A percentile compares a stretch with the other conserved stretches of the same genome.
phyloP scores from a whole-genome alignment of 2,797 vertebrate genomes.

The Aratinga solstitialis region DNA sequence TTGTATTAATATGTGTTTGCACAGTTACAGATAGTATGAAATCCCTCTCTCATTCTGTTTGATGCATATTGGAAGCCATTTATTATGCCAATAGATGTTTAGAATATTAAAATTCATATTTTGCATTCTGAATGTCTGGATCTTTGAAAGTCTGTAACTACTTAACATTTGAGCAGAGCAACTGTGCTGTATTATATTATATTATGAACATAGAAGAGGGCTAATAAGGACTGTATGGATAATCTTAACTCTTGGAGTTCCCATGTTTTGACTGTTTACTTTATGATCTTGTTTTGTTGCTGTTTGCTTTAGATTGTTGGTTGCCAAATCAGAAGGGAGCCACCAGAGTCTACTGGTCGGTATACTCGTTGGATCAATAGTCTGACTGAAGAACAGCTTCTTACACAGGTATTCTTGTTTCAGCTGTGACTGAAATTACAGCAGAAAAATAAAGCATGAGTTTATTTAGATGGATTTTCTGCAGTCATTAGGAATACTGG shows the following conservation, averaged over 20 bases:
- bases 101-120: not conserved
- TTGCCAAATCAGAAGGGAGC: slow-evolving; percentile 85
- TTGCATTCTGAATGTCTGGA: not conserved
- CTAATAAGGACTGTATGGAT: not conserved
- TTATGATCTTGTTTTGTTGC: not conserved
- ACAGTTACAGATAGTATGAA: not conserved
- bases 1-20: not conserved
- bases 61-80: not conserved
- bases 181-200: not conserved
- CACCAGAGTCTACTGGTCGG: slow-evolving; percentile 86
- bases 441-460: not conserved
- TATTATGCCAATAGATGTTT: not conserved
- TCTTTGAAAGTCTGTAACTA: not conserved
- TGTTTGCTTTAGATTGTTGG: slow-evolving; percentile 84
- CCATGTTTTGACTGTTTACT: not conserved
- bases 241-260: not conserved
- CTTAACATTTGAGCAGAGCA: not conserved
- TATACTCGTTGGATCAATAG: slow-evolving; percentile 95
- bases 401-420: slow-evolving; percentile 85
- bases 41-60: not conserved
- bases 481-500: not conserved
- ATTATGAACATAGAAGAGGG: not conserved
- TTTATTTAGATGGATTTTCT: not conserved
- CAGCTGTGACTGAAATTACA: not conserved
- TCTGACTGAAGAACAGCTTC: slow-evolving; percentile 83